Percentiles rank a stretch among this genome's conserved stretches.
These are phyloP conservation scores for Lepidothrix coronata DNA, from an alignment of 2,113 vertebrate species.

Conservation along the genomic window DNA sequence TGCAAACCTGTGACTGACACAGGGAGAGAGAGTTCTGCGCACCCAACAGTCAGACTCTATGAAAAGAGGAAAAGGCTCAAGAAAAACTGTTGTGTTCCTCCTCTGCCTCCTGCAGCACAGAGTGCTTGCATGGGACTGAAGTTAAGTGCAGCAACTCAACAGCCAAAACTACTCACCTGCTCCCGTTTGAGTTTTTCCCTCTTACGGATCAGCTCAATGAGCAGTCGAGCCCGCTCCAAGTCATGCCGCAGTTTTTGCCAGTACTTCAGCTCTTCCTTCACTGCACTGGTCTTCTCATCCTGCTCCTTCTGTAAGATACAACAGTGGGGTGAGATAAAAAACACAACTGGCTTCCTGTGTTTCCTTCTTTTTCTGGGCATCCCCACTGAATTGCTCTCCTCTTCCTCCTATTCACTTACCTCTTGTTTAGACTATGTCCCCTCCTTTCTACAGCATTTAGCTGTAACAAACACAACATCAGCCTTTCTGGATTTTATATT, in stretches of 20 bases:
- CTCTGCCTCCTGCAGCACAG: background rate
- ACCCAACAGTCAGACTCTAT: background rate
- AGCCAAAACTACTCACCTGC: slow-evolving; percentile 77
- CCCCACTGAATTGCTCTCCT: background rate
- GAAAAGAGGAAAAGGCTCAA: background rate
- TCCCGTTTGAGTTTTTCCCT: slow-evolving; percentile 96
- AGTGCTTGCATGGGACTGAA: background rate
- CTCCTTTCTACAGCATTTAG: background rate
- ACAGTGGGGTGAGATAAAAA: background rate
- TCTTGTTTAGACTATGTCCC: background rate
- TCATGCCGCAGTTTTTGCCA: slow-evolving; percentile 98
- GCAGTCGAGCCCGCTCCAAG: slow-evolving; percentile 89
- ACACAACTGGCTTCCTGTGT: background rate
- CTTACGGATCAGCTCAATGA: slow-evolving; percentile 97
- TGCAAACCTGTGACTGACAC: background rate
- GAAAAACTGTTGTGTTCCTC: background rate
- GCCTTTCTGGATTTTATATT: background rate
- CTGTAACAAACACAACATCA: background rate
- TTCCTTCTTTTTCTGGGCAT: background rate
- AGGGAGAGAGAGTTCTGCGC: background rate
- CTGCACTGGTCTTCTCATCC: slow-evolving; percentile 91
- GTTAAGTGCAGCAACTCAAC: background rate
- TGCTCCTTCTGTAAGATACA: slow-evolving; percentile 81
- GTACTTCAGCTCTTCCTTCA: slow-evolving; percentile 93
- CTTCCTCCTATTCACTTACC: background rate